Base-by-base conservation (phyloP, 2,888 invertebrate species). In the Drosophila anomelani region DNA sequence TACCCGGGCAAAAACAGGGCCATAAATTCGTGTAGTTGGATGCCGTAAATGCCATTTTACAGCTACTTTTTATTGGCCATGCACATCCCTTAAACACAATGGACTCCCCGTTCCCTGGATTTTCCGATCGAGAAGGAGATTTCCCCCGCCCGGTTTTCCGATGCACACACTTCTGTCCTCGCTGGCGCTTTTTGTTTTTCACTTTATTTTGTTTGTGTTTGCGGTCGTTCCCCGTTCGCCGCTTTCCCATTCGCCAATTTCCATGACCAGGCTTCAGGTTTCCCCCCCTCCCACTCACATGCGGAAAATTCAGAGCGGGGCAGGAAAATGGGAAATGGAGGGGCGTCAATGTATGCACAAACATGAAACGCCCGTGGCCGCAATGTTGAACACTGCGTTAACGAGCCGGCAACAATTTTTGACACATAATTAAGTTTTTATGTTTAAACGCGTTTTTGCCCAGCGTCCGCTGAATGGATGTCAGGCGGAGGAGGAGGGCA, bases 391-490 rank as follows among this genome's bases (percentile, higher is more conserved):
- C 80, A 77, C 62, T 76, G 81, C 76, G 80, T 78, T 76, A 75
- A 78, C 78, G 63, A 71, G 73, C 56, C 75, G 76, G 49, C 69
- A 75, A 79, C 75, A 76, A 75, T 75, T 79, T 80, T 80, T 76
- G 74, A 81, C 77, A 81, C 80, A 81, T 80, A 84, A 85, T 85
- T 88, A 88, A 85, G 76, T 76, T 80, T 80, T 77, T 71, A 78
- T 83, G 80, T 85, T 83, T 70, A 75, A 75, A 66, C 69, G 59
- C 54, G 73, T 68, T 76, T 76, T 29, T 38, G 44, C 44, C 43
- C 61, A 55, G 70, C 51, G 44, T 70, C 70, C 70, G 49, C 47
- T 49, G 20, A 66, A 59, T 38, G 34, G 20, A 8, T 29, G 39
- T 43, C 32, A 13, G 57, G 39, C n/a, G 49, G 29, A 9, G 13